phyloP scores from a whole-genome alignment of 1,140 invertebrate genomes.

The Drosophila persimilis region DNA sequence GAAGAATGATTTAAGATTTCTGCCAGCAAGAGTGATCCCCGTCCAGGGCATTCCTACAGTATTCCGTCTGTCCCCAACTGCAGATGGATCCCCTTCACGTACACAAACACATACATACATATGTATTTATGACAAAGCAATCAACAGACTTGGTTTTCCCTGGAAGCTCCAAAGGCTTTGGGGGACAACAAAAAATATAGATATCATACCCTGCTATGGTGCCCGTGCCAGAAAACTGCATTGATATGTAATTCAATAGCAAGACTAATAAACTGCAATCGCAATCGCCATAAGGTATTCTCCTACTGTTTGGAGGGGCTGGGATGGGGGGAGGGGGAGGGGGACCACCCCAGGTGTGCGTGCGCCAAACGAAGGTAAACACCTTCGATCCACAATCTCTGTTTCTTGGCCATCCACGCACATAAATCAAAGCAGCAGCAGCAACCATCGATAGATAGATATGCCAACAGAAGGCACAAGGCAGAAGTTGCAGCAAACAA shows the following conservation, averaged over 20 bases:
- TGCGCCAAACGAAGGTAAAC: slow-evolving; percentile 29
- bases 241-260: slow-evolving; percentile 74
- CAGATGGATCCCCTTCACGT: slow-evolving; percentile 9
- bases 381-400: slow-evolving; percentile 31
- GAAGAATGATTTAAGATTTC: background rate
- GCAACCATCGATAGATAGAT: slow-evolving; percentile 26
- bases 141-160: slow-evolving; percentile 21
- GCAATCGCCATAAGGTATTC: slow-evolving; percentile 25
- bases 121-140: slow-evolving; percentile 44
- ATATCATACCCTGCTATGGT: background rate
- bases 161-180: slow-evolving; percentile 31
- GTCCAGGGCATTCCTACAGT: slow-evolving; percentile 1
- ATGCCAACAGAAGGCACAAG: background rate
- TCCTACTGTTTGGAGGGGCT: slow-evolving; percentile 31
- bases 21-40: background rate
- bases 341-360: slow-evolving; percentile 55
- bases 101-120: too few relatives aligned
- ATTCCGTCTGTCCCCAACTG: too few relatives aligned
- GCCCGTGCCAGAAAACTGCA: slow-evolving; percentile 25
- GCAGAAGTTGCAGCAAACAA: slow-evolving; percentile 43
- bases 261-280: slow-evolving; percentile 77
- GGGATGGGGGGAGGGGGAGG: background rate
- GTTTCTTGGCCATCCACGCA: slow-evolving; percentile 39
- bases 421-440: slow-evolving; percentile 66
- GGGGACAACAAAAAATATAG: background rate